Evolutionary conservation across 1,140 invertebrate genomes (phyloP), one percentile per base, ranked within the genome.

Genomic region (Drosophila baimaii): DNA sequence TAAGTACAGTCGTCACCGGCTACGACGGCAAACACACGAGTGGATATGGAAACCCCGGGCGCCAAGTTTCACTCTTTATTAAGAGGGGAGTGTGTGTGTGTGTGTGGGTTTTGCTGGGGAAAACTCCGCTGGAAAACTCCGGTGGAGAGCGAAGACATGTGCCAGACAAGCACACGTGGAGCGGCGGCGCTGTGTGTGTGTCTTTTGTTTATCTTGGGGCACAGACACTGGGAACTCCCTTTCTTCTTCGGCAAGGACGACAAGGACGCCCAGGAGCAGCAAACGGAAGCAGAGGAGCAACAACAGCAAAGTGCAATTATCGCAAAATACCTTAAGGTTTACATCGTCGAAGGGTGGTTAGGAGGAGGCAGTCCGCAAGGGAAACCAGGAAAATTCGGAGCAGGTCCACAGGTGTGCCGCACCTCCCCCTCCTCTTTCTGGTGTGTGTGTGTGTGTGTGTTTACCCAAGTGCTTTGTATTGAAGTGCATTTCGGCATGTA

Each of bases 321-420:
- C 84, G 84, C 84, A 89, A 76, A 89, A 89, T 89, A 89, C 84
- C 84, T 89, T 89, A 90, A 89, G 84, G 84, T 89, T 89, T 89
- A 84, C 84, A 85, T 89, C 84, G 84, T 84, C 84, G 46, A 76
- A 64, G 64, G 13, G 2, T 5, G 21, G 5, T 6, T 15, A 19
- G 44, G 15, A 5, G 35, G 17, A 29, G 46, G 8, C 10, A 13
- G 49, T 10, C 43, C 10, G 10, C 15, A 37, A n/a, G n/a, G 55
- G 25, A 62, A 63, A 41, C 21, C 37, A 17, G 61, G 61, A 61
- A 63, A 61, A 63, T 31, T 61, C 27, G 33, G 31, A 56, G 56
- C 25, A 52, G 71, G 78, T 66, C 55, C 54, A 81, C 61, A 77
- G 79, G 73, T 66, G 77, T 80, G 72, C 31, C 47, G 17, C 31